Base-by-base conservation (phyloP, 2,888 invertebrate species). In the Nomada goodeniana region DNA sequence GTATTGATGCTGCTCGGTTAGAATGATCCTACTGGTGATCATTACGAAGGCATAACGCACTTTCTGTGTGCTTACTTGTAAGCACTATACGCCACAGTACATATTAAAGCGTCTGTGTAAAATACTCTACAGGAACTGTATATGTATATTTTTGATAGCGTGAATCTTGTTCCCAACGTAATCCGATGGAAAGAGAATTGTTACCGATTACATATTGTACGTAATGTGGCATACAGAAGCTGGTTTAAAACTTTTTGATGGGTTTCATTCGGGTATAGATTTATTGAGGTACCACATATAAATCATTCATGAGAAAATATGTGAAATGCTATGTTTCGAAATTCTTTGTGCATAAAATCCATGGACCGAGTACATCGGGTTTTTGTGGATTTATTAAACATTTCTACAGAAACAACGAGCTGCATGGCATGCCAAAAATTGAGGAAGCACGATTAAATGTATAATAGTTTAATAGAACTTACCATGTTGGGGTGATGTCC, bases 401-500 rank as follows among this genome's bases (percentile, higher is more conserved):
- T 10, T 55, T 53, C 36, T 77, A 82, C 42, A 65, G 47, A 53
- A 70, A 74, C 4, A 59, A 57, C 73, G 82, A 77, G 73, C 76
- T 65, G 10, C n/a, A 69, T n/a, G 36, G 64, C 53, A 70, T 78
- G 83, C 83, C 68, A 63, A 64, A 60, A 61, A 59, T 36, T 20
- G 52, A 50, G 23, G 26, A 42, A 29, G 44, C 52, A 50, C 42
- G 11, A 50, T 44, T 53, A 7, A 72, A 63, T 61, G 67, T 20
- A 59, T 50, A 69, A 72, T 36, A 10, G 4, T 20, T 50, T 50
- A 72, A 72, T 36, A 10, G 4, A 79, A 82, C 90, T 90, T 80
- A 91, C 91, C 88, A 77, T 64, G 78, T 15, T 80, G 76, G 11
- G 64, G 69, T 26, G 65, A 59, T 29, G 53, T 70, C 61, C 76